Conservation (phyloP, 2,797 vertebrate species). For the Hipposideros larvatus region DNA sequence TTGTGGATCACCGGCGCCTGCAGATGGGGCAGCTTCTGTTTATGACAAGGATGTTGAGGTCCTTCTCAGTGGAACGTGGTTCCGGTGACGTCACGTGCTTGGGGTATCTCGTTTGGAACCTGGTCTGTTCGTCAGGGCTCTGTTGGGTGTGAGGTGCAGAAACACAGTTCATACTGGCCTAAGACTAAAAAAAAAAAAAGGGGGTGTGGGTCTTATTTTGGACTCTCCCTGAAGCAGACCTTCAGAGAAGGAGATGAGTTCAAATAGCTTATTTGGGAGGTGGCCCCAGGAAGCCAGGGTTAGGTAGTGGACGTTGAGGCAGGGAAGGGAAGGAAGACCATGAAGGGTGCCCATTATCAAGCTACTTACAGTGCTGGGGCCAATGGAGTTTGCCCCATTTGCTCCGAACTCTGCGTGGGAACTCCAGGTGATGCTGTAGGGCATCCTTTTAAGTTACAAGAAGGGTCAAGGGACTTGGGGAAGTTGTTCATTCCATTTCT, state of each 20-base stretch:
- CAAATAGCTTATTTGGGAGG: neutral
- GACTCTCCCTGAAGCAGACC: neutral
- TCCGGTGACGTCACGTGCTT: no score
- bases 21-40: neutral
- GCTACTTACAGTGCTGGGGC: no score
- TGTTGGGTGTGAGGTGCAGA: neutral
- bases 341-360: neutral
- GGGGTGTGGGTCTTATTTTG: neutral
- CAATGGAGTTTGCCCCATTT: no score
- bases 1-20: accelerated
- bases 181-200: neutral
- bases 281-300: neutral
- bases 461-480: neutral
- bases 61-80: neutral
- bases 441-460: neutral
- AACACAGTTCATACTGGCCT: neutral
- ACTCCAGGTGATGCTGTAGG: neutral
- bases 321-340: neutral
- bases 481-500: neutral
- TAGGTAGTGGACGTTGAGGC: neutral
- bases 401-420: neutral
- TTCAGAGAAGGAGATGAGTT: neutral
- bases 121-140: neutral
- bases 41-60: neutral
- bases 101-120: accelerated